phyloP scores from a whole-genome alignment of 2,888 invertebrate genomes.

The Anagyrus pseudococci region DNA sequence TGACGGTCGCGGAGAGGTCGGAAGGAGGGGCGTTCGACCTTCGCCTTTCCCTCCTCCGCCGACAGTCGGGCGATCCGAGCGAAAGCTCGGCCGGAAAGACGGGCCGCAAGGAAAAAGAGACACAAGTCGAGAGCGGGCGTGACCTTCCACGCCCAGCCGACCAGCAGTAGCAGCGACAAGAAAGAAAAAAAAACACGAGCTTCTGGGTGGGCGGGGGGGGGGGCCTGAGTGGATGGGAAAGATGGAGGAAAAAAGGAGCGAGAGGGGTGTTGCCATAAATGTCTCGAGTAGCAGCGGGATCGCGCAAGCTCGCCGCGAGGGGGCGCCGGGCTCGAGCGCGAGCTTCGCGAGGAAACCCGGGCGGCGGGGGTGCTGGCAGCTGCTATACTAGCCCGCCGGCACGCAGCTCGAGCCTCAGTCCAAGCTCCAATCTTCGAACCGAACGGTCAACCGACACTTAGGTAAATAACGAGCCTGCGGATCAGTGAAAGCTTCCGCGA shows the following conservation, averaged over 20 bases:
- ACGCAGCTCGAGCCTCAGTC: conserved; percentile 58
- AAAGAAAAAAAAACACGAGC: conserved; percentile 4
- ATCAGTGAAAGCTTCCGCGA: no score
- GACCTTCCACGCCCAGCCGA: conserved; percentile 6
- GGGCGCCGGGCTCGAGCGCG: conserved; percentile 18
- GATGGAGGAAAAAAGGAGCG: conserved; percentile 7
- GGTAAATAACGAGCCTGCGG: no score
- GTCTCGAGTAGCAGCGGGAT: conserved; percentile 48
- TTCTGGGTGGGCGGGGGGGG: background rate
- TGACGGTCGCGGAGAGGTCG: no score
- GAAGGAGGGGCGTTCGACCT: conserved; percentile 16
- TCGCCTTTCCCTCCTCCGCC: conserved; percentile 24
- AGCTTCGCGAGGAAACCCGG: conserved; percentile 13
- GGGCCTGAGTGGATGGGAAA: background rate
- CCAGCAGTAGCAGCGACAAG: no score
- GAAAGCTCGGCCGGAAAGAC: no score
- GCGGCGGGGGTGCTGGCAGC: background rate
- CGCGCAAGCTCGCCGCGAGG: conserved; percentile 16
- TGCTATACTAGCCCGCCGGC: conserved; percentile 59
- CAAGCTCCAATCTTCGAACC: conserved; percentile 61
- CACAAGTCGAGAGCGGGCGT: background rate
- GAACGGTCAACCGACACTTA: conserved; percentile 61
- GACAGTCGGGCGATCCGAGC: no score
- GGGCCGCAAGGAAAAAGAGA: no score
- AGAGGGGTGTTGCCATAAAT: conserved; percentile 59